Base-by-base conservation (phyloP, 1,140 invertebrate genomes). In the Theocolax elegans region DNA sequence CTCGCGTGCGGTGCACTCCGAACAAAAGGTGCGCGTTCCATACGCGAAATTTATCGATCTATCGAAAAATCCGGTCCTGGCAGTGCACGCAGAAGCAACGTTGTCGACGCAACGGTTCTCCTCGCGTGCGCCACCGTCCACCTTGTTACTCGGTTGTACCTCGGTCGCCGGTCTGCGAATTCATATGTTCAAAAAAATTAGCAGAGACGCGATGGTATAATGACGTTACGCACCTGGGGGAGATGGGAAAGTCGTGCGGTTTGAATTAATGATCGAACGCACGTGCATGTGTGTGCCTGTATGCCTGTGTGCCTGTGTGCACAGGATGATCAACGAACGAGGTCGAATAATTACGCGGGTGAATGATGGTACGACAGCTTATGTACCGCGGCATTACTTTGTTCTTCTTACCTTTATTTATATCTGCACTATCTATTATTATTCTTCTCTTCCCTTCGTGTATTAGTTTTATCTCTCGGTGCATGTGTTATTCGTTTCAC, bases 1-100 rank as follows among this genome's bases (percentile, higher is more conserved):
- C 31, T 6, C 31, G 31, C 4, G 4, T 35, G 17, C 53, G n/a
- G 12, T 19, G 25, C 10, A 13, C 23, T 76, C 70, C 68, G 70
- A 76, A 81, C 73, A 80, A 77, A 79, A 75, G 77, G 29, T 63
- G 65, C 62, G 71, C 63, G 58, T 54, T 72, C 56, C 53, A 67
- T 64, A 60, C 46, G 25, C 62, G 53, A 67, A 72, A 72, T 72
- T 64, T 72, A 72, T 72, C 64, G 70, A 72, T 72, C 56, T 65
- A 62, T 72, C 44, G 63, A 72, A 66, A n/a, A 72, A 66, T 72
- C 38, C 48, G 63, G 64, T 66, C 54, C 51, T 46, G 17, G 13
- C 13, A 40, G 17, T 23, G 25, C 49, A 46, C 35, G 13, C 13
- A 29, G 23, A 35, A 35, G 31, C 10, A 35, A 4, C 31, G 31